A percentile compares a stretch with the other conserved stretches of the same genome.
These are phyloP conservation scores for Paedocypris micromegethes DNA, from an alignment of 2,797 vertebrate genomes.

Conservation along the genomic window DNA sequence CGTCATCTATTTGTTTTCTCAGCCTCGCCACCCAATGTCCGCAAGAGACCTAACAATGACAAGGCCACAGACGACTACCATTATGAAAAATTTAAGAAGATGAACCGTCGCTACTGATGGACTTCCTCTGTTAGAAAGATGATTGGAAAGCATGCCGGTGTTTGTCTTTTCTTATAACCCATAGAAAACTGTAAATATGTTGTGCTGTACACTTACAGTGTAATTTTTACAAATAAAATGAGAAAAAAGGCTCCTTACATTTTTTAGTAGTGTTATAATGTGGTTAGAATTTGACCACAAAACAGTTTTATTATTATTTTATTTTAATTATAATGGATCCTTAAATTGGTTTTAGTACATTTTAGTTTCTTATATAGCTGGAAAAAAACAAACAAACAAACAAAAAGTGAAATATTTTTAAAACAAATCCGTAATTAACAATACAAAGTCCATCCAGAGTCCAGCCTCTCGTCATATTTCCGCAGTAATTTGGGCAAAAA, in stretches of 20 bases:
- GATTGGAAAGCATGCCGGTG: not conserved
- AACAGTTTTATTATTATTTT: not conserved
- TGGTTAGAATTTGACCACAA: not conserved
- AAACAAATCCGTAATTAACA: too few species aligned
- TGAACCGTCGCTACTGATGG: conserved; percentile 88
- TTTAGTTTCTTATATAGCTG: conserved; percentile 2
- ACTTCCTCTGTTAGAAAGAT: not conserved
- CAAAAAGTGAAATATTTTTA: too few species aligned
- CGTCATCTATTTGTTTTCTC: not conserved
- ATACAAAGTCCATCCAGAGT: too few species aligned
- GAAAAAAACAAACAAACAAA: too few species aligned
- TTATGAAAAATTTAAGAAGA: conserved; percentile 99
- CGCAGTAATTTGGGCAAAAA: too few species aligned
- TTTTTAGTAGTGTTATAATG: not conserved
- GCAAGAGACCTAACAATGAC: conserved; percentile 92
- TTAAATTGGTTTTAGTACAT: not conserved
- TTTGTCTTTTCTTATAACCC: not conserved
- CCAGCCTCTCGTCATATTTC: too few species aligned
- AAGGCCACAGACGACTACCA: conserved; percentile 98
- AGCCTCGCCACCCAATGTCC: conserved; percentile 79
- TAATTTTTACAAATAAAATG: conserved; percentile 14
- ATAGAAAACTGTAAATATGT: conserved; percentile 27
- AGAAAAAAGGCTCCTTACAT: not conserved
- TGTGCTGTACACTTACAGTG: not conserved
- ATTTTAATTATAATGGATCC: not conserved